These are phyloP conservation scores for Bombyx mandarina DNA, from an alignment of 1,140 invertebrate species.

Conservation along the genomic window DNA sequence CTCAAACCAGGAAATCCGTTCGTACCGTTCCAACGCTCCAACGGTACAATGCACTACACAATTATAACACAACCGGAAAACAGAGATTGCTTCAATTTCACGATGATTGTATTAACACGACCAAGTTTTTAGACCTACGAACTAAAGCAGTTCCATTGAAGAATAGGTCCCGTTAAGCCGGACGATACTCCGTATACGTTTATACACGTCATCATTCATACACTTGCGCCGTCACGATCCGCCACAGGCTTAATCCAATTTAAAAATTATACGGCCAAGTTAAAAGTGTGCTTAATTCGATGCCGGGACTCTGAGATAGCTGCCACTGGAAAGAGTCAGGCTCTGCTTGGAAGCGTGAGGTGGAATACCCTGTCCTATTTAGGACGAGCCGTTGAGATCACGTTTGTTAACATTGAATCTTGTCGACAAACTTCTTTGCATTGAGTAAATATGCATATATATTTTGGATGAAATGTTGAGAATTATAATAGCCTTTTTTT, in stretches of 20 bases:
- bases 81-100: slow-evolving; percentile 53
- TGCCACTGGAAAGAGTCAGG: slow-evolving; percentile 33
- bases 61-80: slow-evolving; percentile 48
- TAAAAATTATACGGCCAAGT: slow-evolving; percentile 53
- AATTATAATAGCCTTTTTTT: too few species aligned
- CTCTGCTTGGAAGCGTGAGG: slow-evolving; percentile 44
- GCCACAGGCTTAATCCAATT: slow-evolving; percentile 58
- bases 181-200: slow-evolving; percentile 4
- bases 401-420: too few species aligned
- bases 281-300: slow-evolving; percentile 40
- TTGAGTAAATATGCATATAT: too few species aligned
- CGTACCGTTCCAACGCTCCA: slow-evolving; percentile 46
- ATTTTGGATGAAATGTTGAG: too few species aligned
- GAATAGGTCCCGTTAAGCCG: slow-evolving; percentile 11
- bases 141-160: slow-evolving; percentile 7
- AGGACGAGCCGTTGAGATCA: slow-evolving; percentile 13
- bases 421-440: too few species aligned
- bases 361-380: slow-evolving; percentile 52
- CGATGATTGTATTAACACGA: slow-evolving; percentile 40
- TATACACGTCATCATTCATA: slow-evolving; percentile 52
- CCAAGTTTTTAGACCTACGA: slow-evolving; percentile 6
- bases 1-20: slow-evolving; percentile 54
- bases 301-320: slow-evolving; percentile 15
- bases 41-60: slow-evolving; percentile 39
- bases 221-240: slow-evolving; percentile 55